Base-by-base conservation (phyloP, 2,113 vertebrate genomes). In the Saccopteryx leptura region DNA sequence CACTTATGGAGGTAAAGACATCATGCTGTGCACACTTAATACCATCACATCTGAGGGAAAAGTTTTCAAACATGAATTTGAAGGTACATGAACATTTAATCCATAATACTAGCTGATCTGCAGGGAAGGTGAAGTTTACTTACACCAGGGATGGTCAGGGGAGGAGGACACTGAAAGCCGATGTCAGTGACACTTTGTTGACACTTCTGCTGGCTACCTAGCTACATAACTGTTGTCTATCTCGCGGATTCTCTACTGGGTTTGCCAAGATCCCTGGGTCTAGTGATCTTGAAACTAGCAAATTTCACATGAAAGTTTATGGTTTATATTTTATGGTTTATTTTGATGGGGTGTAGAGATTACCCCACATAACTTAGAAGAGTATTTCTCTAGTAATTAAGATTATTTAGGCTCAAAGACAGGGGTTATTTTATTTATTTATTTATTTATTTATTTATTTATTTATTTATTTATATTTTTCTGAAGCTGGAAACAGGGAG, bases 261-360 rank as follows among this genome's bases (percentile, higher is more conserved):
- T 56, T 95, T 74, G 11, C 2, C 15, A 58, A 18, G 9, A 11
- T 24, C 15, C 11, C 12, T 31, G 8, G 1, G 31, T 87, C 60
- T 58, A 28, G 12, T 75, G 58, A 82, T 68, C 46, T 21, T 89
- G 14, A 92, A 87, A 93, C 91, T n/a, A 89, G 52, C 9, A 92
- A 95, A 88, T 5, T 54, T 15, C 24, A 83, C 17, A 69, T 69
- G 13, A 63, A 7, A 88, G 72, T 95, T 96, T 69, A 31, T 81
- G 23, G 91, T 39, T 39, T 65, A 61, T 11, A 60, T 91, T 89
- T 71, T 56, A 33, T 72, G 81, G 52, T 79, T 69, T 8, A 56
- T 69, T 95, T 88, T 87, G n/a, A 91, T 78, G 4, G 28, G 14
- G 24, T 90, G 6, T 78, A 11, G 10, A 9, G 2, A 39, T 91